phyloP scores from a whole-genome alignment of 2,888 invertebrate species.

The Trichogramma dendrolimi region DNA sequence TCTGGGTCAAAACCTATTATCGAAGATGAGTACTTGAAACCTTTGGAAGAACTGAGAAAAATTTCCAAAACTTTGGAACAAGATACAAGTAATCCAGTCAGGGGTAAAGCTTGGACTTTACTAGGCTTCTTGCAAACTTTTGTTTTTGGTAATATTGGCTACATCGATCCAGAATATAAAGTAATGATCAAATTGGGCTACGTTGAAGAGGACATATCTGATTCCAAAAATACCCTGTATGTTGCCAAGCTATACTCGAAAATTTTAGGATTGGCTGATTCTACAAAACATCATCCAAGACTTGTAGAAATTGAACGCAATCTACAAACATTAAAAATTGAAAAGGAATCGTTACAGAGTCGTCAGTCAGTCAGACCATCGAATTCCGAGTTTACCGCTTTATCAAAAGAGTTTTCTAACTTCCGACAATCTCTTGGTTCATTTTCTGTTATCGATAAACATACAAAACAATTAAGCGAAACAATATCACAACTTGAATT shows the following conservation, averaged over 20 bases:
- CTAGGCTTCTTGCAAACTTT: conserved; percentile 44
- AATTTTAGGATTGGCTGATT: conserved; percentile 47
- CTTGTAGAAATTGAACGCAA: conserved; percentile 28
- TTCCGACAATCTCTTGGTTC: conserved; percentile 45
- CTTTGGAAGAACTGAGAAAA: conserved; percentile 27
- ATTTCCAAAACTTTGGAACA: conserved; percentile 25
- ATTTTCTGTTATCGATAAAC: conserved; percentile 48
- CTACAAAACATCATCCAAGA: conserved; percentile 31
- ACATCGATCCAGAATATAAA: conserved; percentile 80
- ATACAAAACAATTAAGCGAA: conserved; percentile 47
- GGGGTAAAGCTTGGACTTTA: conserved; percentile 42
- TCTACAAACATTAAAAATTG: conserved; percentile 27
- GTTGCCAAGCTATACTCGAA: conserved; percentile 58
- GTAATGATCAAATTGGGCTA: conserved; percentile 69
- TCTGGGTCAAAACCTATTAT: conserved; percentile 4
- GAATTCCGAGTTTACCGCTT: conserved; percentile 33
- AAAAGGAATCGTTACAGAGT: conserved; percentile 33
- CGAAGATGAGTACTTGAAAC: conserved; percentile 24
- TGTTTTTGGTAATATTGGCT: conserved; percentile 41
- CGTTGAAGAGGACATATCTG: conserved; percentile 64
- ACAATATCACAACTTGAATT: conserved; percentile 47
- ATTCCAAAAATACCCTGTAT: conserved; percentile 57
- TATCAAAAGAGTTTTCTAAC: conserved; percentile 44
- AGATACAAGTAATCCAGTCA: conserved; percentile 22
- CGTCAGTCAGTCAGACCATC: conserved; percentile 40